Base-by-base conservation (phyloP, 2,113 vertebrate species). In the Heliornis fulica region DNA sequence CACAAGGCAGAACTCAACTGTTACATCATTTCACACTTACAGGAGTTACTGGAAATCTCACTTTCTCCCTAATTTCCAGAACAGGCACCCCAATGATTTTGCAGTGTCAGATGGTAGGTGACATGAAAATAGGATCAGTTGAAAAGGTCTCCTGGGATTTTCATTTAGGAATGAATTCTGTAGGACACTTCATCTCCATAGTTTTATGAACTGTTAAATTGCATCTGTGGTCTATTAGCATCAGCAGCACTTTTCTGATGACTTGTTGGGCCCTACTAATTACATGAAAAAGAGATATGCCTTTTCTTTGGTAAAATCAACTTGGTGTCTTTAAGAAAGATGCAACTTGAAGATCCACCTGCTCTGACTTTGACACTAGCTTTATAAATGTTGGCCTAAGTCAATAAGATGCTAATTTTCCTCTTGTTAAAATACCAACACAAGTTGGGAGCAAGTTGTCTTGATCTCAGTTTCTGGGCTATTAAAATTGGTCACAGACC, bases 151-250 rank as follows among this genome's bases (percentile, higher is more conserved):
- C 64, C 90, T 87, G 85, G 22, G 76, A 66, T 87, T 94, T 92
- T 94, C 29, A 34, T 95, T 87, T 89, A 75, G 81, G 48, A 91
- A 53, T 79, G 9, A 90, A 83, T 77, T 93, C 38, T 75, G 12
- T 89, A 25, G 64, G 72, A 90, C 48, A 26, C 15, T 81, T 95
- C 61, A 86, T 36, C 56, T 71, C 71, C 29, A 41, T 60, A 56
- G 23, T 90, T 93, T 90, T 90, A 93, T 87, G 54, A 34, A 38
- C 81, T 95, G 75, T 83, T 93, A 66, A 83, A 88, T 85, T 79
- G 8, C 53, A 41, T 60, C 45, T 77, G 54, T 88, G 51, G 21
- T 83, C 10, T 41, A 53, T 60, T 71, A 83, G 13, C 51, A 76
- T 90, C 12, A 5, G 34, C 65, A 64, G 23, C 79, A 50, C 32